Base-by-base conservation (phyloP, 64 coral and sea anemone species). In the Montipora sp. region DNA sequence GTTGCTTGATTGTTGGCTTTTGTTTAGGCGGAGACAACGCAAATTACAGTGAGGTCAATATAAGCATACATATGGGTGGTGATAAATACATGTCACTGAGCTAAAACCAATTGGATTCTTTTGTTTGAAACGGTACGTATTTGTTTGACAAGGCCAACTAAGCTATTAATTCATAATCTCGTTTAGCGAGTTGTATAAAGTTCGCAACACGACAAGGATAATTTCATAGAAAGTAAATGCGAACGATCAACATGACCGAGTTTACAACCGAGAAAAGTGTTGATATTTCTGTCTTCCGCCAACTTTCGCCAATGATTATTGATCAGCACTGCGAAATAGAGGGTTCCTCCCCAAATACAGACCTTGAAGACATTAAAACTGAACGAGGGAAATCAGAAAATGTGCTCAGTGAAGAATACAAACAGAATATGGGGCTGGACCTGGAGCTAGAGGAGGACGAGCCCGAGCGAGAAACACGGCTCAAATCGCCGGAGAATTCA, bases 21-120 rank as follows among this genome's bases (percentile, higher is more conserved):
- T 94, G 80, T 90, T 94, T 84, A 59, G 80, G 70, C 44, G 73
- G 44, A 89, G 80, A 94, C 93, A 81, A 77, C 70, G 68, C 87
- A 90, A 81, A 90, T 88, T 90, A 48, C 67, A 90, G 80, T 77
- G 57, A 94, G 89, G 82, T 88, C 93, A 94, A 88, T 94, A 88
- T 78, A 84, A 81, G 88, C 81, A 90, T 72, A 78, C 80, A 70
- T 88, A 68, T 80, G 89, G 93, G 88, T 90, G 93, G 89, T 94
- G 88, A 94, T 90, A 90, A 94, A 94, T 94, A 94, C 90, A 94
- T 90, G 93, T 76, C 88, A 83, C 81, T 18, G 93, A 80, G 65
- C 73, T 46, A 87, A 94, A 94, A 94, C 93, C 88, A 94, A 94
- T 94, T 88, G 81, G 73, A 67, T 77, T 58, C 93, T 79, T 90